phyloP scores from a whole-genome alignment of 2,113 vertebrate species.

The Suncus etruscus region DNA sequence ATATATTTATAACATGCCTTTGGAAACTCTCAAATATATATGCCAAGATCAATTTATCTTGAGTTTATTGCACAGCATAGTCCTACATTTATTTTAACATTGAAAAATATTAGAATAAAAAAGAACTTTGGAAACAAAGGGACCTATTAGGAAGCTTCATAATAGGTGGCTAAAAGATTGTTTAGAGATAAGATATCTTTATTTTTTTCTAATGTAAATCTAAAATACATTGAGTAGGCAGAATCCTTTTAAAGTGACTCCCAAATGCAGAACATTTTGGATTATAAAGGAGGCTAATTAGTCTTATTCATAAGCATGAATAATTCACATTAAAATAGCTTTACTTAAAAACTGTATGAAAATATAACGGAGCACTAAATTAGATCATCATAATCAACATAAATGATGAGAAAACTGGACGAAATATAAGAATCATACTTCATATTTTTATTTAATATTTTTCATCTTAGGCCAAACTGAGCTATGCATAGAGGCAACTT shows the following conservation, averaged over 20 bases:
- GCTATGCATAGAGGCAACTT: too few species aligned
- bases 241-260: background rate
- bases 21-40: too few species aligned
- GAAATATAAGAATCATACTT: too few species aligned
- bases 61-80: too few species aligned
- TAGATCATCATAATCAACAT: too few species aligned
- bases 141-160: background rate
- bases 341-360: constrained; percentile 44
- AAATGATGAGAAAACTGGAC: too few species aligned
- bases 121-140: background rate
- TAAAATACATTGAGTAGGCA: background rate
- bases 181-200: constrained; percentile 27
- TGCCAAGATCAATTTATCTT: too few species aligned
- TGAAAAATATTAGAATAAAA: constrained; percentile 33
- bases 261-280: background rate
- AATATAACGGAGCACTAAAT: background rate
- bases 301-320: background rate
- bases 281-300: background rate
- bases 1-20: too few species aligned
- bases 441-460: too few species aligned
- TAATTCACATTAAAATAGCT: constrained; percentile 17
- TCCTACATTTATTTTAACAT: constrained; percentile 1
- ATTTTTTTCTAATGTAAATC: background rate
- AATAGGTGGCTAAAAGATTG: background rate
- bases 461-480: too few species aligned